Conservation (phyloP, 2,888 invertebrate species). For the Agrilus biguttatus region DNA sequence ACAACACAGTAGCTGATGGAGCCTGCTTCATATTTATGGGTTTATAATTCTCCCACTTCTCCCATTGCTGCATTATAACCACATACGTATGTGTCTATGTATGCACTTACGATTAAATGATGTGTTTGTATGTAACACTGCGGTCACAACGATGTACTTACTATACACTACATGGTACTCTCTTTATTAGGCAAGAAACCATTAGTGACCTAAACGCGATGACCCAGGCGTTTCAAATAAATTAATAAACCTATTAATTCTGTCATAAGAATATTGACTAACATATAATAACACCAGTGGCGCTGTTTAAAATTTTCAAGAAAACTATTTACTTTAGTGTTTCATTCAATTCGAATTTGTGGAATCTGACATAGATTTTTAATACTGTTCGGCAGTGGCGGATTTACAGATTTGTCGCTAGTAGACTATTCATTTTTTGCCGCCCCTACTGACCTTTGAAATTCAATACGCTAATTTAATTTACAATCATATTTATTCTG, state of each 20-base stretch:
- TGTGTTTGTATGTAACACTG: neutral
- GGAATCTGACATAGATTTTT: no score
- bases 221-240: constrained; percentile 6
- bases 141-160: neutral
- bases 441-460: no score
- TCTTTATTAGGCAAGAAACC: constrained; percentile 9
- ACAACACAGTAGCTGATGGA: constrained; percentile 6
- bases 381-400: no score
- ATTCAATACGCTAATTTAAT: no score
- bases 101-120: no score
- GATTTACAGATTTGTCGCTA: no score
- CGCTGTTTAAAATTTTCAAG: constrained; percentile 3
- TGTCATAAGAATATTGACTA: constrained; percentile 10
- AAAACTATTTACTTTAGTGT: constrained; percentile 8
- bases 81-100: no score
- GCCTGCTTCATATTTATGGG: constrained; percentile 9
- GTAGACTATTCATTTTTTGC: no score
- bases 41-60: constrained; percentile 11
- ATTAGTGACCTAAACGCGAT: constrained; percentile 7
- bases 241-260: constrained; percentile 8
- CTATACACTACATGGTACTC: constrained; percentile 1
- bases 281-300: constrained; percentile 1
- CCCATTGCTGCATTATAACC: no score
- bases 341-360: neutral
- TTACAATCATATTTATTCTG: no score